These are phyloP conservation scores for Brachyistius frenatus DNA, from an alignment of 2,113 vertebrate species.

Conservation along the genomic window DNA sequence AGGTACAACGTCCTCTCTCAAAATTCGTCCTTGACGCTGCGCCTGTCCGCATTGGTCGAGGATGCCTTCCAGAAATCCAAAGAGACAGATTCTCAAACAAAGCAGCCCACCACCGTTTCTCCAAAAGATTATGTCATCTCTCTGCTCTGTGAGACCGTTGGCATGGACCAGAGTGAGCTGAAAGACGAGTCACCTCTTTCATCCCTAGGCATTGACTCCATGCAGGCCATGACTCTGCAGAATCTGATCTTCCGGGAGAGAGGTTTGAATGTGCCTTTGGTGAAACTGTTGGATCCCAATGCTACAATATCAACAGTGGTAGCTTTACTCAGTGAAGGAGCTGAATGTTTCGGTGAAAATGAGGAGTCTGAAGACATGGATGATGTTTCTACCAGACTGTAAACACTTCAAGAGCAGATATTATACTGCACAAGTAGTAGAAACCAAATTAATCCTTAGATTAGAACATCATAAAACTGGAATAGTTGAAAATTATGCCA, in stretches of 20 bases:
- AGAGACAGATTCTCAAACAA: slow-evolving; percentile 42
- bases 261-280: slow-evolving; percentile 85
- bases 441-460: background rate
- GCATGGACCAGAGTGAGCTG: slow-evolving; percentile 74
- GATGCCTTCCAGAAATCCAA: slow-evolving; percentile 71
- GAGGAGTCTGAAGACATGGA: background rate
- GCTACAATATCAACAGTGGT: slow-evolving; percentile 82
- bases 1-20: slow-evolving; percentile 71
- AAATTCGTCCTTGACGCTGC: slow-evolving; percentile 74
- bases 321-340: slow-evolving; percentile 72
- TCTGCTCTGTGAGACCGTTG: slow-evolving; percentile 79
- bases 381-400: slow-evolving; percentile 61
- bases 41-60: slow-evolving; percentile 71
- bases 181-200: slow-evolving; percentile 79
- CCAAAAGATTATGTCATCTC: slow-evolving; percentile 81
- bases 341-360: slow-evolving; percentile 6
- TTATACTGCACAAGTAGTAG: background rate
- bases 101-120: slow-evolving; percentile 55
- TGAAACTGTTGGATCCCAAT: slow-evolving; percentile 86
- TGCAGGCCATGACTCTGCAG: slow-evolving; percentile 90
- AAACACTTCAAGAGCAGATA: background rate
- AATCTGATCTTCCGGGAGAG: slow-evolving; percentile 84
- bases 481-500: background rate
- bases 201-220: slow-evolving; percentile 87
- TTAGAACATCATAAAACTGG: background rate